These are phyloP conservation scores for Hipparchia semele DNA, from an alignment of 2,888 invertebrate genomes.

Conservation along the genomic window DNA sequence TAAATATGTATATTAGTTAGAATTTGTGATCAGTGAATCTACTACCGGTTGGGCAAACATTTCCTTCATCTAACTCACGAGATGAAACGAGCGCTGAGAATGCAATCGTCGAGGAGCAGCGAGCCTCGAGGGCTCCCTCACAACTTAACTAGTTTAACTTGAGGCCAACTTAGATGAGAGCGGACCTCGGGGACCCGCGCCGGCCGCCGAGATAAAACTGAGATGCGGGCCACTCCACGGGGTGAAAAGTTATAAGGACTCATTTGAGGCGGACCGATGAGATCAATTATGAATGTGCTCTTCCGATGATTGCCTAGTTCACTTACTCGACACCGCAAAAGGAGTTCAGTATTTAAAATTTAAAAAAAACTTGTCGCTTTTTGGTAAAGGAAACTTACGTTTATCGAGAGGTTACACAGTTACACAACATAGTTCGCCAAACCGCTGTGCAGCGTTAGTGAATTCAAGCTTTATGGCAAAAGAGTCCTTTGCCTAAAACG, in stretches of 20 bases:
- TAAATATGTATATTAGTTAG: too few species aligned
- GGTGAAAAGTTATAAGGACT: slow-evolving; percentile 11
- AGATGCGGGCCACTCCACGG: slow-evolving; percentile 2
- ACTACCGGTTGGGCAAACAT: neutral
- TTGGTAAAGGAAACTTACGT: too few species aligned
- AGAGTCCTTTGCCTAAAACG: too few species aligned
- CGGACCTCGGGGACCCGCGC: slow-evolving; percentile 19
- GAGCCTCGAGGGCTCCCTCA: slow-evolving; percentile 40
- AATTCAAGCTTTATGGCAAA: too few species aligned
- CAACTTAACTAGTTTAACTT: slow-evolving; percentile 50
- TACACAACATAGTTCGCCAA: too few species aligned
- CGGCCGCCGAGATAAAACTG: slow-evolving; percentile 6
- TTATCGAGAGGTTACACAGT: too few species aligned
- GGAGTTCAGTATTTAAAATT: too few species aligned
- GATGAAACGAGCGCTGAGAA: slow-evolving; percentile 20
- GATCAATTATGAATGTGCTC: neutral
- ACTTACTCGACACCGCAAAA: too few species aligned
- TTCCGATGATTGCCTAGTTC: too few species aligned
- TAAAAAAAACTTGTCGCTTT: too few species aligned
- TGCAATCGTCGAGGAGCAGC: slow-evolving; percentile 25
- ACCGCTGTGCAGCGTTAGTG: too few species aligned
- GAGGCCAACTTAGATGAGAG: slow-evolving; percentile 45
- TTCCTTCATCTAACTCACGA: neutral
- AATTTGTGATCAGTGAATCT: neutral
- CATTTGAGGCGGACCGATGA: neutral